Conservation (phyloP, 2,113 vertebrate genomes). For the Pseudois nayaur region DNA sequence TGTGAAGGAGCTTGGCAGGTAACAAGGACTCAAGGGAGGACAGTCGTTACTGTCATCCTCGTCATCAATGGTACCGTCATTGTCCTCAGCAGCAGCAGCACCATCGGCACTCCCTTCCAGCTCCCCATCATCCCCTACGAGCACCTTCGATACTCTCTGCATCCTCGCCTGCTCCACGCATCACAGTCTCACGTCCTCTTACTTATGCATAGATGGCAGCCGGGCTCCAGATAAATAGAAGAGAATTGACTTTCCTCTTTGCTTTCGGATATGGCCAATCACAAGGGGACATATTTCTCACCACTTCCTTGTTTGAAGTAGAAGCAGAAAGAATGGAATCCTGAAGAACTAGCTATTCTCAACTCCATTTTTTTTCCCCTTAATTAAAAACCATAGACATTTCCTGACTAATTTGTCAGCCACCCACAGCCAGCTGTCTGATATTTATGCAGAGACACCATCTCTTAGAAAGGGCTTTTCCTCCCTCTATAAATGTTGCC, state of each 20-base stretch:
- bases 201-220: not conserved
- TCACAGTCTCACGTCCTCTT: not conserved
- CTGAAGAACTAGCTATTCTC: not conserved
- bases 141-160: not conserved
- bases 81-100: not conserved
- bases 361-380: not conserved
- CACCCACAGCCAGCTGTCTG: rapidly evolving
- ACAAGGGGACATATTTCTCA: constrained; percentile 27
- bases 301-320: not conserved
- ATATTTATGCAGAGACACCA: not conserved
- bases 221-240: not conserved
- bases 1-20: not conserved
- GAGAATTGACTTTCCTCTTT: not conserved
- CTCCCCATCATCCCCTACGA: not conserved
- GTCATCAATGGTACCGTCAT: rapidly evolving
- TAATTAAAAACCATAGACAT: not conserved
- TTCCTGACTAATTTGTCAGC: rapidly evolving
- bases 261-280: not conserved
- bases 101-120: rapidly evolving
- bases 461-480: not conserved
- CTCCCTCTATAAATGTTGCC: not conserved
- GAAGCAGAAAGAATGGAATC: not conserved
- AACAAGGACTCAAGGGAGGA: not conserved
- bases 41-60: rapidly evolving
- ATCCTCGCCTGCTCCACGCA: not conserved